phyloP scores from a whole-genome alignment of 2,797 vertebrate species.

The Sebastiscus albofasciatus region DNA sequence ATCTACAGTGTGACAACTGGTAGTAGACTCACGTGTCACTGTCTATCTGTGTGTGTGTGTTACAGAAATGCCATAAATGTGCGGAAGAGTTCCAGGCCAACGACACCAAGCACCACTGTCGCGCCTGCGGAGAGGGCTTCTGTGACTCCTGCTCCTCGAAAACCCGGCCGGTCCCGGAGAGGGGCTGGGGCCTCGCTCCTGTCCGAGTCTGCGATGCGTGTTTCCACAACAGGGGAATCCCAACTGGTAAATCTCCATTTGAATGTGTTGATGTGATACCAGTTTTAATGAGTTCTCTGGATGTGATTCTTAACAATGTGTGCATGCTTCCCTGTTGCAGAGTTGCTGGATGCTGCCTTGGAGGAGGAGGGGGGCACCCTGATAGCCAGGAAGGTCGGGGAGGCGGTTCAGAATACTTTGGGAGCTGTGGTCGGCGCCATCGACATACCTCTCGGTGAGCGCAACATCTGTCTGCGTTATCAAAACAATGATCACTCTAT shows the following conservation, averaged over 20 bases:
- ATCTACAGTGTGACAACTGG: neutral
- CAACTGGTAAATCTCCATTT: constrained; percentile 67
- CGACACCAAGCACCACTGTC: constrained; percentile 97
- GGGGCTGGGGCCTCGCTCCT: constrained; percentile 94
- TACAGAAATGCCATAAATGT: constrained; percentile 93
- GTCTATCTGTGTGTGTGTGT: neutral
- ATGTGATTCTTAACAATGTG: neutral
- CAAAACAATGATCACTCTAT: neutral
- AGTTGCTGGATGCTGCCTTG: constrained; percentile 81
- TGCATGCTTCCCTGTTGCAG: constrained; percentile 46
- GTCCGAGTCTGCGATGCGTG: constrained; percentile 96
- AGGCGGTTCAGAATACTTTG: constrained; percentile 96
- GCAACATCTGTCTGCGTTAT: neutral
- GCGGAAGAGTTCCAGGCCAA: constrained; percentile 91
- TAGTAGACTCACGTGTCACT: neutral
- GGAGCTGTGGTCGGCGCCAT: constrained; percentile 97
- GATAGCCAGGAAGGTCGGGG: constrained; percentile 96
- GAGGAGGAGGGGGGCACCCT: constrained; percentile 94
- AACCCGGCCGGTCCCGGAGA: constrained; percentile 92
- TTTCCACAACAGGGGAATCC: constrained; percentile 82
- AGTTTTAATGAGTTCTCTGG: neutral
- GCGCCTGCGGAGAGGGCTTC: constrained; percentile 97
- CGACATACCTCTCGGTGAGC: constrained; percentile 96
- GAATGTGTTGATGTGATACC: rapidly evolving
- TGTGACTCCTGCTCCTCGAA: constrained; percentile 95